A percentile compares a stretch with the other conserved stretches of the same genome.
These are phyloP conservation scores for Microchrysa polita DNA, from an alignment of 2,888 invertebrate species.

Conservation along the genomic window DNA sequence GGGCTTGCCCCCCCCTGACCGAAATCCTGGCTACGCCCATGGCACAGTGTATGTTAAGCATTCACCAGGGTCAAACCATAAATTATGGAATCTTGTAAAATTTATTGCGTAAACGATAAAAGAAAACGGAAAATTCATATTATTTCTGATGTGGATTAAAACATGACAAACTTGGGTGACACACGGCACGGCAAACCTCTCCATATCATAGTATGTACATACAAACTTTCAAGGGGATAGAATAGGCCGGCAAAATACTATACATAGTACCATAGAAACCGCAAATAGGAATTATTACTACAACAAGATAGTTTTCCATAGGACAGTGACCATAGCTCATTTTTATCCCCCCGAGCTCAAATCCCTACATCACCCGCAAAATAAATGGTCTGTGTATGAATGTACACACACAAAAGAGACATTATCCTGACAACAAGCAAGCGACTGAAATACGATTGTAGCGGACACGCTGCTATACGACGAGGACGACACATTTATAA, in stretches of 20 bases:
- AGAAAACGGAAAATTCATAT: slow-evolving; percentile 48
- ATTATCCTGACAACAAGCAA: slow-evolving; percentile 16
- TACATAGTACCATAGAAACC: no score
- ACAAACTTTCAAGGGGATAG: no score
- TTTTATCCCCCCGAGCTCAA: no score
- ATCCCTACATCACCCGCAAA: neutral
- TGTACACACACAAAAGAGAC: slow-evolving; percentile 15
- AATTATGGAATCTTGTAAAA: slow-evolving; percentile 53
- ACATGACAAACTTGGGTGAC: slow-evolving; percentile 46
- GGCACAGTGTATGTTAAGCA: slow-evolving; percentile 35
- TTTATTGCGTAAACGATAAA: slow-evolving; percentile 65
- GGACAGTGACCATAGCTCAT: no score
- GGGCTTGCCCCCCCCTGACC: no score
- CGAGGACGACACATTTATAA: slow-evolving; percentile 33
- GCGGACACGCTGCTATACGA: slow-evolving; percentile 1
- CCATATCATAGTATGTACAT: no score
- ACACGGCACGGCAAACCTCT: no score
- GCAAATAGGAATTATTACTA: no score
- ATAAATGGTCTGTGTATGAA: slow-evolving; percentile 13
- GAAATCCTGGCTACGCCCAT: no score
- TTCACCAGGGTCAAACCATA: slow-evolving; percentile 36
- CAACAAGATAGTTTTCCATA: no score
- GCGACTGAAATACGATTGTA: slow-evolving; percentile 12
- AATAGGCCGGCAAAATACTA: no score
- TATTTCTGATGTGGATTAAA: slow-evolving; percentile 50